phyloP scores from a whole-genome alignment of 2,113 vertebrate species.

The Oreochromis tanganicae region DNA sequence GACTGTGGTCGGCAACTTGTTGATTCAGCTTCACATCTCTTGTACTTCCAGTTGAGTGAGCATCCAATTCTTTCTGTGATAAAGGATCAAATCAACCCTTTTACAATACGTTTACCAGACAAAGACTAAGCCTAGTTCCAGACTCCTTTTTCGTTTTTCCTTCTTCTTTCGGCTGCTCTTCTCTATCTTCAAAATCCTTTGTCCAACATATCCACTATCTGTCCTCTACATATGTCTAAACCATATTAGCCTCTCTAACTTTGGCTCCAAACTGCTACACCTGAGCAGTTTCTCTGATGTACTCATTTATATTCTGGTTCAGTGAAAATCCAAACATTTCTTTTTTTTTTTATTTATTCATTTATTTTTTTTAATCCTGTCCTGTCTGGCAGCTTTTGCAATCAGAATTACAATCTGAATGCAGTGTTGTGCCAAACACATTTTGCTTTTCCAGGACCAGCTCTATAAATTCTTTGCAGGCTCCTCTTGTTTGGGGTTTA shows the following conservation, averaged over 20 bases:
- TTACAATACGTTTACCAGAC: not conserved
- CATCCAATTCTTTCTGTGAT: not conserved
- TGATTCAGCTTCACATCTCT: not conserved
- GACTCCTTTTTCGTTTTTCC: not conserved
- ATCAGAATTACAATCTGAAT: not conserved
- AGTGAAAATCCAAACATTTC: not conserved
- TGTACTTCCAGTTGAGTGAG: not conserved
- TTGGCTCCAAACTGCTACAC: not conserved
- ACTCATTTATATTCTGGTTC: not conserved
- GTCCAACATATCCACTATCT: not conserved
- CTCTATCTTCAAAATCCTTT: not conserved
- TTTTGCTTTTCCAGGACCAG: not conserved
- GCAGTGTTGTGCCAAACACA: not conserved
- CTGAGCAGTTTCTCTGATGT: not conserved
- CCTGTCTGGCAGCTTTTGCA: not conserved
- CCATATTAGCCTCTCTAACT: not conserved
- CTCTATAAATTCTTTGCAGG: not conserved
- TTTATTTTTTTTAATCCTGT: fast-evolving
- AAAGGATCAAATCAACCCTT: not conserved
- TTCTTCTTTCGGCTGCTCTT: not conserved
- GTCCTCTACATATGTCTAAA: not conserved
- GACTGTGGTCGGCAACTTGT: not conserved
- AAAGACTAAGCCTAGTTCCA: not conserved
- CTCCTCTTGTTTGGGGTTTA: not conserved
- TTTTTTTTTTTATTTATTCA: not conserved